phyloP scores from a whole-genome alignment of 2,888 invertebrate species.

The Anoplius nigerrimus region DNA sequence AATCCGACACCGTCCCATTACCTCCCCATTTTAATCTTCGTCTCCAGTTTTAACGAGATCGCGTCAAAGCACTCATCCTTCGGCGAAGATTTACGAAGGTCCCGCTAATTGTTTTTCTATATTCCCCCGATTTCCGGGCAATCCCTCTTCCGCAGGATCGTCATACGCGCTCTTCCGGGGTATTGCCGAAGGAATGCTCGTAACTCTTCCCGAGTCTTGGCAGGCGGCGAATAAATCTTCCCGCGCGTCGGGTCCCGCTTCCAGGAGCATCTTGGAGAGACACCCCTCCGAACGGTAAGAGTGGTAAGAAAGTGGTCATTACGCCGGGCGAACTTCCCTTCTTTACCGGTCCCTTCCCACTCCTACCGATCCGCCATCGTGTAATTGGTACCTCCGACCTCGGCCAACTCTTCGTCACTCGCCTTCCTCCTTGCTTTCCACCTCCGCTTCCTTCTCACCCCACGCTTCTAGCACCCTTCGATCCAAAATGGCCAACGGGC shows the following conservation, averaged over 20 bases:
- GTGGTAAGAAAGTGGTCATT: slow-evolving; percentile 37
- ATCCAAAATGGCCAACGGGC: too few relatives aligned
- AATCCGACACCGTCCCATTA: too few relatives aligned
- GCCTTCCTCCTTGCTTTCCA: too few relatives aligned
- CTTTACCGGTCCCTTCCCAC: not conserved
- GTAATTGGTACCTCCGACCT: slow-evolving; percentile 8
- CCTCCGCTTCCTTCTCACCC: too few relatives aligned
- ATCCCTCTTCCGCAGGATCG: not conserved
- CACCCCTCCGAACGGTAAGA: slow-evolving; percentile 23
- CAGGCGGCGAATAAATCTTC: slow-evolving; percentile 32
- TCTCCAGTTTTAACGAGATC: too few relatives aligned
- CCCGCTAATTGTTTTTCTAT: slow-evolving; percentile 13
- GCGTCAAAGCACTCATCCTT: not conserved
- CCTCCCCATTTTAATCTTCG: too few relatives aligned
- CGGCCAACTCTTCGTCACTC: slow-evolving; percentile 1
- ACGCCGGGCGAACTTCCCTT: slow-evolving; percentile 27
- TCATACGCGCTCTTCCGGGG: slow-evolving; percentile 5
- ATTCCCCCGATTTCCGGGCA: not conserved
- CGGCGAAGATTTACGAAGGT: slow-evolving; percentile 8
- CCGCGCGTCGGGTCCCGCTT: slow-evolving; percentile 8
- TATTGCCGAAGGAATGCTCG: slow-evolving; percentile 26
- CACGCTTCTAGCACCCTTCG: too few relatives aligned
- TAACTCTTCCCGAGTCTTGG: slow-evolving; percentile 26
- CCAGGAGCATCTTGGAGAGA: slow-evolving; percentile 24
- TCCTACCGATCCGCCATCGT: slow-evolving; percentile 12